phyloP scores from a whole-genome alignment of 2,113 vertebrate genomes.

The Camarhynchus parvulus region DNA sequence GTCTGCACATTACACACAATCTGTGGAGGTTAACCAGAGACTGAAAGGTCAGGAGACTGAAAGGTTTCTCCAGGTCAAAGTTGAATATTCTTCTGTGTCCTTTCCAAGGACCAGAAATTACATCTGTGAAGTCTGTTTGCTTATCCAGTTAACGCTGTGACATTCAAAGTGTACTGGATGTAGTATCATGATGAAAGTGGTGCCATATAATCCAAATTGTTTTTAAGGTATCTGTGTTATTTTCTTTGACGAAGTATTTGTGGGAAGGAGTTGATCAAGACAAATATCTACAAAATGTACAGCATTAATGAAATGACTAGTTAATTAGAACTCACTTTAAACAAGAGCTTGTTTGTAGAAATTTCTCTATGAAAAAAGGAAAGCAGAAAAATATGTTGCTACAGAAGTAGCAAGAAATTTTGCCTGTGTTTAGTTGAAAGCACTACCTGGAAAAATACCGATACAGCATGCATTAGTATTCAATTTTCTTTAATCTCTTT shows the following conservation, averaged over 20 bases:
- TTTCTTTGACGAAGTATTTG: background rate
- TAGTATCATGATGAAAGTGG: background rate
- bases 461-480: background rate
- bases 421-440: background rate
- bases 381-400: background rate
- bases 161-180: background rate
- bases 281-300: background rate
- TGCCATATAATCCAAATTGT: background rate
- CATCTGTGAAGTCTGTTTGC: background rate
- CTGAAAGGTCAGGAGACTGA: background rate
- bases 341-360: background rate
- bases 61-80: background rate
- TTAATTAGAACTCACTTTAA: background rate
- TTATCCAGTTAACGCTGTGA: background rate
- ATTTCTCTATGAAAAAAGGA: background rate
- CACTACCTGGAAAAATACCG: background rate
- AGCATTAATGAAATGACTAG: background rate
- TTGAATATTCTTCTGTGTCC: background rate
- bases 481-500: background rate
- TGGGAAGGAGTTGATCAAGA: background rate
- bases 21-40: background rate
- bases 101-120: background rate
- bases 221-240: background rate
- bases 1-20: background rate
- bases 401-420: background rate